These are phyloP conservation scores for Callorhinus ursinus DNA, from an alignment of 2,113 vertebrate species.

Conservation along the genomic window DNA sequence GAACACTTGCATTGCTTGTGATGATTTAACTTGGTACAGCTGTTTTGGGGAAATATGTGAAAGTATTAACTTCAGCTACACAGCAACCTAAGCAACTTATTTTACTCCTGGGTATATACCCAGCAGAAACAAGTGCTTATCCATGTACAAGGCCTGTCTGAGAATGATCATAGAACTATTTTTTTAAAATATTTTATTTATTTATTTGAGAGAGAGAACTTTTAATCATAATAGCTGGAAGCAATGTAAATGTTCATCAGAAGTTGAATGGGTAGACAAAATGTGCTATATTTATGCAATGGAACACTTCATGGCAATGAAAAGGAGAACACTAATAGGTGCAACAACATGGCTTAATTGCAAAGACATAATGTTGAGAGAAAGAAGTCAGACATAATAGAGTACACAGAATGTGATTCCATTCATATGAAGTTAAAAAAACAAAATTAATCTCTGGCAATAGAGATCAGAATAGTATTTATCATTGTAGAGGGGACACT, in stretches of 20 bases:
- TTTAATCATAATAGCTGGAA: conserved; percentile 1
- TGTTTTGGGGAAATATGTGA: background rate
- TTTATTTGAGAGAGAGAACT: background rate
- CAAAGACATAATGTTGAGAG: background rate
- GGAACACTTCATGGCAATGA: background rate
- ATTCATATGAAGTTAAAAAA: background rate
- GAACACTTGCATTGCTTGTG: background rate
- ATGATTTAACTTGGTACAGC: background rate
- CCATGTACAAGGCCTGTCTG: background rate
- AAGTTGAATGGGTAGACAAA: conserved; percentile 1
- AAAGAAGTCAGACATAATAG: background rate
- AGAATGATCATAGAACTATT: background rate
- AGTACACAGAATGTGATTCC: background rate
- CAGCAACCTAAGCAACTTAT: background rate
- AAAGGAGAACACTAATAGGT: background rate
- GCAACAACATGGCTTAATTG: background rate
- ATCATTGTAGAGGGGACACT: background rate
- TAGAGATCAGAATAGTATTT: background rate
- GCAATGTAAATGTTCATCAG: background rate
- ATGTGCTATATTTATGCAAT: background rate
- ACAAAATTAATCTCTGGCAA: background rate
- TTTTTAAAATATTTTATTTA: too few species aligned
- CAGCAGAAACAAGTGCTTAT: conserved; percentile 18
- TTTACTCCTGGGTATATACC: background rate
- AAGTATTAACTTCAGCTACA: conserved; percentile 8